These are phyloP conservation scores for Garrulus glandarius DNA, from an alignment of 2,797 vertebrate species.

Conservation along the genomic window DNA sequence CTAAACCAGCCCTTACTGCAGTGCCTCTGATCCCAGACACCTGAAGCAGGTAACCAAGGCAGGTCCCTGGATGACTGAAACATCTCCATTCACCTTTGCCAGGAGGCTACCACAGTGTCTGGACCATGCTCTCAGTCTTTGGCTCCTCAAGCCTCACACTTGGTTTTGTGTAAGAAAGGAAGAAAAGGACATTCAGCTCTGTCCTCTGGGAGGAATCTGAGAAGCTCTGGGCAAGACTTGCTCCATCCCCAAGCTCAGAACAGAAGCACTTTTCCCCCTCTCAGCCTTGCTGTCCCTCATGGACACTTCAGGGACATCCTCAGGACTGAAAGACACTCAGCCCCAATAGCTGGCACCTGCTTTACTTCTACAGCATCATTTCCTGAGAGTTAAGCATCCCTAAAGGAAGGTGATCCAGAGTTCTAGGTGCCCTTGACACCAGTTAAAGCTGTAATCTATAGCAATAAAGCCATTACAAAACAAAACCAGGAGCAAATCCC, in stretches of 20 bases:
- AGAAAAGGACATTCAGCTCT: neutral
- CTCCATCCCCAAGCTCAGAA: neutral
- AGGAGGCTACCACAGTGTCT: neutral
- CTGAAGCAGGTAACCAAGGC: neutral
- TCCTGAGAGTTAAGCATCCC: neutral
- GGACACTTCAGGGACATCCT: neutral
- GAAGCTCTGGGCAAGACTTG: neutral
- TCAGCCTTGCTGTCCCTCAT: neutral
- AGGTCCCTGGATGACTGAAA: neutral
- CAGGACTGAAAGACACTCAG: neutral
- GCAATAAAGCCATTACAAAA: conserved; percentile 24
- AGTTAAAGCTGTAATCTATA: conserved; percentile 22
- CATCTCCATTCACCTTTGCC: neutral
- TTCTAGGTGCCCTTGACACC: conserved; percentile 29
- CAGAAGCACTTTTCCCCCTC: neutral
- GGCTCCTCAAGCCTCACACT: fast-evolving
- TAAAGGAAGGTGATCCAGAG: conserved; percentile 35
- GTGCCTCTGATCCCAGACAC: neutral
- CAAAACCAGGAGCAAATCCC: conserved; percentile 34
- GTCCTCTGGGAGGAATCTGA: neutral
- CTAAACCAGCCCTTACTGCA: neutral
- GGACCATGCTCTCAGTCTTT: neutral
- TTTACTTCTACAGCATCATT: conserved; percentile 1
- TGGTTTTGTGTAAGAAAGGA: neutral
- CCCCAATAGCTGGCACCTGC: neutral